Evolutionary conservation across 2,797 vertebrate species (phyloP), one percentile per base, ranked within the genome.

Genomic region (Rhodeus uyekii): DNA sequence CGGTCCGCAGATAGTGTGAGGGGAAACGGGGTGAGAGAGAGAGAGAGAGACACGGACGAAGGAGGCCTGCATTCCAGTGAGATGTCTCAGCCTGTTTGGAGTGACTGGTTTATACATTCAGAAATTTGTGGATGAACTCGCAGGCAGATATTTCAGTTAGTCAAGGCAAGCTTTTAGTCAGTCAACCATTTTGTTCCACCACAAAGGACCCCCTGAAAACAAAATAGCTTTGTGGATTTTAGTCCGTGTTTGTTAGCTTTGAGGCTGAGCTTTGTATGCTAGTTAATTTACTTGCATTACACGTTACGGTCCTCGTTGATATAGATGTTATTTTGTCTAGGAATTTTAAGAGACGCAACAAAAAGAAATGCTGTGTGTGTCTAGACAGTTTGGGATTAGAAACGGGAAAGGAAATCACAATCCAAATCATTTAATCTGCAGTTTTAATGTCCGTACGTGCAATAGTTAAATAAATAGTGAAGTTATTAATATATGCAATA

Each of bases 41-140:
- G 32, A 48, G 72, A 58, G 58, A 48, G 78, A 72, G 69, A 83
- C 78, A 32, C 68, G 67, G 12, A 71, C 19, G 36, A 71, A 64
- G 81, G 76, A 86, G 65, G 75, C 10, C 61, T 14, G 75, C 85
- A 86, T 84, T 93, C 89, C 89, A 88, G 81, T 80, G 90, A 91
- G 90, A 93, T 88, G 90, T 90, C 86, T 91, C 90, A 81, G 90
- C 87, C 89, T 88, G 89, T 91, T 90, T 90, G 89, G 87, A 72
- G 16, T 85, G 81, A 81, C 80, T 60, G 88, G 88, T 88, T 90
- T 85, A 78, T 86, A 84, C 88, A 79, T 74, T 76, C 85, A 85
- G 84, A 89, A 86, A 86, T 88, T 89, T 86, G 89, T 88, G 89
- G 85, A 89, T 80, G 79, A 89, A 90, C 53, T 82, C 36, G 32